Conservation (phyloP, 2,888 invertebrate species). For the Trypoxylon attenuatum region DNA sequence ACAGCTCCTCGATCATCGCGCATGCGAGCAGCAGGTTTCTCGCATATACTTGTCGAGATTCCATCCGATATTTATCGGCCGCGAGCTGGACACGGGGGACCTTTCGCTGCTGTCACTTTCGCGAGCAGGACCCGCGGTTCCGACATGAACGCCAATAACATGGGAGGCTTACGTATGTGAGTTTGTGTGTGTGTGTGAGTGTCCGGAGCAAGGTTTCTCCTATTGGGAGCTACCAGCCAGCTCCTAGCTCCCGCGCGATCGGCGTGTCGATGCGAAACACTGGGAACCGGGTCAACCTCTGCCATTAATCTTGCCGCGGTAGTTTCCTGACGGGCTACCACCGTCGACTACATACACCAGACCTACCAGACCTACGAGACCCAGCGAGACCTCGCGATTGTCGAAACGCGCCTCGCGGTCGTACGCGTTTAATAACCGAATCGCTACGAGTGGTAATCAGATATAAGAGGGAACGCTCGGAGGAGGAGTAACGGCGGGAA, state of each 20-base stretch:
- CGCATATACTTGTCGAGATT: constrained; percentile 38
- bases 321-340: neutral
- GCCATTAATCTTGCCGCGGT: neutral
- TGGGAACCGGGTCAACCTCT: constrained; percentile 20
- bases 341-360: no score
- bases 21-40: constrained; percentile 35
- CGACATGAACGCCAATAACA: neutral
- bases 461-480: neutral
- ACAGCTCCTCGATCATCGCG: constrained; percentile 44
- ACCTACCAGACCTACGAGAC: no score
- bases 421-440: neutral
- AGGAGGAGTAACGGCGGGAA: constrained; percentile 11
- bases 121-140: constrained; percentile 16
- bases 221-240: neutral
- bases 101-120: constrained; percentile 46
- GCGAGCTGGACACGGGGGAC: constrained; percentile 36
- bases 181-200: no score
- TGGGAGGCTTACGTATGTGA: no score
- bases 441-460: neutral
- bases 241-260: neutral
- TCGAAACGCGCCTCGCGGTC: no score
- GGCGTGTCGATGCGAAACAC: neutral
- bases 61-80: constrained; percentile 47
- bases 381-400: neutral
- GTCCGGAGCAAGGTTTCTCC: constrained; percentile 6